Evolutionary conservation across 2,113 vertebrate genomes (phyloP), one percentile per base, ranked within the genome.

Genomic region (Gambusia holbrooki): DNA sequence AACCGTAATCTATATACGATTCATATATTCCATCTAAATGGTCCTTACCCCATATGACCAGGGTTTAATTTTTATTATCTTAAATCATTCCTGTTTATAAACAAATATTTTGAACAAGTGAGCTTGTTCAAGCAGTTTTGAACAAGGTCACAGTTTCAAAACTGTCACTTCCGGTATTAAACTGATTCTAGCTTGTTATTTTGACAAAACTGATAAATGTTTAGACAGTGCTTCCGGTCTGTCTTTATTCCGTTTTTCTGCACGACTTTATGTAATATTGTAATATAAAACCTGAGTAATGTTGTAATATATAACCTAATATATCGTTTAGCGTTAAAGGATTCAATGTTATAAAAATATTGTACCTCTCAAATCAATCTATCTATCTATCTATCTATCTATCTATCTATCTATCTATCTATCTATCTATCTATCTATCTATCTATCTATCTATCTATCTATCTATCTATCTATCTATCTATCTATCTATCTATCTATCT

Each of bases 191-290:
- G 0, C 19, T 58, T 1, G 58, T 8, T 74, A 74, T 68, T 81
- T 87, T 85, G 64, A 82, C 77, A 51, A 25, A 61, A 9, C 22
- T 74, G 45, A 72, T 40, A 45, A 19, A 27, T 29, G 13, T 74
- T 62, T 62, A 69, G 27, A 33, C 32, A 62, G 30, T 30, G 70
- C 64, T 94, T 93, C 92, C 89, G 87, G 91, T 87, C 65, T 74
- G 69, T 73, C 70, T 89, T 73, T n/a, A 77, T 81, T 58, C 68
- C 6, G 28, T 32, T 62, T 8, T 14, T 30, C 17, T 48, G 35
- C 40, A 28, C 42, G 25, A 19, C 8, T 40, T n/a, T 6, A 6
- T 15, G 5, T n/a, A 7, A 42, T 66, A 40, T 29, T 19, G 8
- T 32, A 17, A 63, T 17, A 62, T 62, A 62, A 17, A 7, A 62